Conservation (phyloP, 2,888 invertebrate species). For the Thyatira batis region DNA sequence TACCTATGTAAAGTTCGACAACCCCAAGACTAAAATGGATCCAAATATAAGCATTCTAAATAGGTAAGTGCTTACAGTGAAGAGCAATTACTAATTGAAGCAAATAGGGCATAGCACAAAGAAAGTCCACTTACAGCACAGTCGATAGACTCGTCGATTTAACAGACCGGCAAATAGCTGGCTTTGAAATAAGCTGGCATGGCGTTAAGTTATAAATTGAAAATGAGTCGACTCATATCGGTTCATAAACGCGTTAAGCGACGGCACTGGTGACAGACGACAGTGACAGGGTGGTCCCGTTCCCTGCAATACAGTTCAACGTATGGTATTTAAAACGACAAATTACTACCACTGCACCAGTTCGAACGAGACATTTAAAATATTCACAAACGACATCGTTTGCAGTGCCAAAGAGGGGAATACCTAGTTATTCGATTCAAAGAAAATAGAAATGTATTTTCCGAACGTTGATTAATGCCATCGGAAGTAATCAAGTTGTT, state of each 20-base stretch:
- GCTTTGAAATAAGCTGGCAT: slow-evolving; percentile 32
- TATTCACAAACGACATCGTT: slow-evolving; percentile 35
- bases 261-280: slow-evolving; percentile 41
- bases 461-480: background rate
- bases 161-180: slow-evolving; percentile 7
- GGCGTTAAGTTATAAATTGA: slow-evolving; percentile 44
- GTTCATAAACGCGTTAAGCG: slow-evolving; percentile 21
- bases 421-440: background rate
- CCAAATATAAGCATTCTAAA: background rate
- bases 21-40: background rate
- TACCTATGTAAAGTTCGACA: background rate
- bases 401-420: slow-evolving; percentile 8
- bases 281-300: slow-evolving; percentile 35
- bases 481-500: background rate
- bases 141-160: slow-evolving; percentile 21
- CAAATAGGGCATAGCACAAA: slow-evolving; percentile 19
- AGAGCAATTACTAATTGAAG: slow-evolving; percentile 2
- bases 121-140: slow-evolving; percentile 11
- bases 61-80: slow-evolving; percentile 1
- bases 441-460: background rate
- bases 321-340: slow-evolving; percentile 31
- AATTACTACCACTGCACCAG: slow-evolving; percentile 26
- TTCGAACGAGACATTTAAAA: slow-evolving; percentile 22
- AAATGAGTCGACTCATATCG: slow-evolving; percentile 36
- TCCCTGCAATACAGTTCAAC: slow-evolving; percentile 26